A percentile compares a stretch with the other conserved stretches of the same genome.
phyloP scores from a whole-genome alignment of 2,797 vertebrate species.

The Cossypha dichroa region DNA sequence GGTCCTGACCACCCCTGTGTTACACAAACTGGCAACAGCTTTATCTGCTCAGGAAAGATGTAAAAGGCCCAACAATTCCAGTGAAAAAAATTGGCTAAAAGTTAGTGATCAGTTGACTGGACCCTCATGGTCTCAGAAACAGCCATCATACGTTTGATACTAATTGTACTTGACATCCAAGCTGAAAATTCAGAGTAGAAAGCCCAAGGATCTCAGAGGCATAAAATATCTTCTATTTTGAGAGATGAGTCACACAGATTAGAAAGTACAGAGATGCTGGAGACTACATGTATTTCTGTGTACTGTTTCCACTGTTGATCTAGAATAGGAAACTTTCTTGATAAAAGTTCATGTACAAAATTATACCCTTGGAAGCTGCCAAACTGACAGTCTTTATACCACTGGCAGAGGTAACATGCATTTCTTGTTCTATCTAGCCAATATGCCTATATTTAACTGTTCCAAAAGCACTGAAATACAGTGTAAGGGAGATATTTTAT shows the following conservation, averaged over 20 bases:
- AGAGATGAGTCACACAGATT: constrained; percentile 23
- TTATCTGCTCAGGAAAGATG: not conserved
- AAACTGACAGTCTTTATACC: constrained; percentile 26
- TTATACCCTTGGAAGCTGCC: constrained; percentile 20
- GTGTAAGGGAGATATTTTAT: constrained; percentile 17
- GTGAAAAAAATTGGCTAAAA: not conserved
- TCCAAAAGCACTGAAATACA: constrained; percentile 1
- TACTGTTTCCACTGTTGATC: not conserved
- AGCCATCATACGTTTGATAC: not conserved
- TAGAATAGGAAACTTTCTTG: constrained; percentile 36
- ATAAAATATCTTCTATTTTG: not conserved
- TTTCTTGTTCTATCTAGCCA: constrained; percentile 23
- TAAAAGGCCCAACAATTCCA: not conserved
- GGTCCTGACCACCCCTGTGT: not conserved
- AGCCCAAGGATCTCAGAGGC: not conserved
- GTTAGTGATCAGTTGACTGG: not conserved
- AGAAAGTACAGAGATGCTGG: not conserved
- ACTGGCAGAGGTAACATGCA: constrained; percentile 10
- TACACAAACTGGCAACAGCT: not conserved
- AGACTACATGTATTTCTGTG: not conserved
- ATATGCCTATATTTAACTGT: constrained; percentile 23
- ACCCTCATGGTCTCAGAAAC: not conserved
- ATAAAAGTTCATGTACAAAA: constrained; percentile 20
- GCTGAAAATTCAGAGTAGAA: not conserved
- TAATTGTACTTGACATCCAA: not conserved